Base-by-base conservation (phyloP, 2,888 invertebrate genomes). In the Melipona bicolor region DNA sequence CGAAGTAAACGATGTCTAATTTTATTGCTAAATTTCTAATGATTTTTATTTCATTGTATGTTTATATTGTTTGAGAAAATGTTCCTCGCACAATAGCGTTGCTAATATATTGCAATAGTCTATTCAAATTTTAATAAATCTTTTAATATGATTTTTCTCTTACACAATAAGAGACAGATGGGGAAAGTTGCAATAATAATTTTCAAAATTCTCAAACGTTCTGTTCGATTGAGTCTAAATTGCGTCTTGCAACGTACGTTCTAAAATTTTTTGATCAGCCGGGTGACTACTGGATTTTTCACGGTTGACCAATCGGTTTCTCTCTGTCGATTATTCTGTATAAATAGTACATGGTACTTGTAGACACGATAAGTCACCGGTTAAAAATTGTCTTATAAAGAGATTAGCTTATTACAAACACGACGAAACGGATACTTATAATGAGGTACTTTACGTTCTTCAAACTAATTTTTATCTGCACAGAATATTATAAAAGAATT, bases 281-380 rank as follows among this genome's bases (percentile, higher is more conserved):
- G 19, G 78, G 70, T 76, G 79, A 81, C 77, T 86, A 76, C 68
- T 65, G 67, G 69, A 77, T 79, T 79, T 75, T 88, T 78, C 79
- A 88, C 88, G 87, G 73, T 88, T 80, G 83, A 86, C 64, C 88
- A 79, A 71, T 61, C 88, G 79, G 84, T 88, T 88, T 88, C 87
- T 88, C 87, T 77, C 78, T 69, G 79, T 62, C 82, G 43, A 80
- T 82, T 77, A 83, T 88, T 69, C 79, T 36, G 43, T 59, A 50
- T 24, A 54, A 81, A 87, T 77, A 87, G 85, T 88, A 81, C 88
- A 64, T 59, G 86, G 86, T 19, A 88, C 86, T 75, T 70, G 68
- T 32, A 62, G 87, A 81, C 83, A 86, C 88, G 74, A 86, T 81
- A 86, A 83, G 70, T 79, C 71, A 70, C 64, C 65, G 79, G 73